A percentile compares a stretch with the other conserved stretches of the same genome.
Conservation (phyloP, 2,113 vertebrate species). For the Bujurquina vittata region DNA sequence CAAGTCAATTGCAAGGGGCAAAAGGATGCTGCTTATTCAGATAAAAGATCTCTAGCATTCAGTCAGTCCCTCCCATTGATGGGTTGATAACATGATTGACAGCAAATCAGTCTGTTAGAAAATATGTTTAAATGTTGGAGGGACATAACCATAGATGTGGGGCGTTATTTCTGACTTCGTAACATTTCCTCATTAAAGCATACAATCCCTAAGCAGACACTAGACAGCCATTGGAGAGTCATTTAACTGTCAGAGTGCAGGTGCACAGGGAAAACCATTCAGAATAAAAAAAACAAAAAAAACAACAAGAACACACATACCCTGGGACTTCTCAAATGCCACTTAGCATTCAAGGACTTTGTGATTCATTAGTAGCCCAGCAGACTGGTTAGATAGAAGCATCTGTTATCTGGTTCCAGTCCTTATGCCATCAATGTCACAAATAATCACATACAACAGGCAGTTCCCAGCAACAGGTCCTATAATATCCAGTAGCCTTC, state of each 20-base stretch:
- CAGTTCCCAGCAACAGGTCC: constrained; percentile 68
- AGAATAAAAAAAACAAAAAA: constrained; percentile 42
- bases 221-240: constrained; percentile 54
- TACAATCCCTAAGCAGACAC: constrained; percentile 45
- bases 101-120: constrained; percentile 28
- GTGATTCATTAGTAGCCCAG: constrained; percentile 80
- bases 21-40: constrained; percentile 72
- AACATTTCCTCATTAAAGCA: background rate
- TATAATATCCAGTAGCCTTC: constrained; percentile 39
- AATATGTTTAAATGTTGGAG: background rate
- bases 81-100: constrained; percentile 18
- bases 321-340: constrained; percentile 81
- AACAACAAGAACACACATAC: constrained; percentile 68
- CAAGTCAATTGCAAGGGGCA: constrained; percentile 71
- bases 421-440: constrained; percentile 78
- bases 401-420: constrained; percentile 80
- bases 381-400: constrained; percentile 78
- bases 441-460: constrained; percentile 80
- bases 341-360: constrained; percentile 82
- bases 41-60: constrained; percentile 63
- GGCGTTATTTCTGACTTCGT: background rate
- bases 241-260: constrained; percentile 74
- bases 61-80: constrained; percentile 59
- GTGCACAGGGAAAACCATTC: constrained; percentile 72
- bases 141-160: background rate